A percentile compares a stretch with the other conserved stretches of the same genome.
Conservation (phyloP, 2,113 vertebrate species). For the Anseranas semipalmata region DNA sequence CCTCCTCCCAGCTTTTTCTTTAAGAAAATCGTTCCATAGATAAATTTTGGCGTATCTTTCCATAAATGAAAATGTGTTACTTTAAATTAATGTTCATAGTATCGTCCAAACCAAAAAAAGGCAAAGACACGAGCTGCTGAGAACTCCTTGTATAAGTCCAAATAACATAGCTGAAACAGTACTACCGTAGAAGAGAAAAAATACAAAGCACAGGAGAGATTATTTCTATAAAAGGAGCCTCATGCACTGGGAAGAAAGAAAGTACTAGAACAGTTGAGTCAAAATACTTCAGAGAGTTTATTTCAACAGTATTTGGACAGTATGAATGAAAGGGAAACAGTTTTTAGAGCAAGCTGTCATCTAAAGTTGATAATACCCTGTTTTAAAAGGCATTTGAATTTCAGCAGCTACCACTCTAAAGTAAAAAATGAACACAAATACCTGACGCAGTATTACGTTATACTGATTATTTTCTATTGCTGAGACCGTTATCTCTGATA, state of each 20-base stretch:
- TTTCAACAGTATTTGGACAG: constrained; percentile 15
- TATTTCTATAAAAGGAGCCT: constrained; percentile 28
- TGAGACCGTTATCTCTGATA: background rate
- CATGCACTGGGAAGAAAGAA: background rate
- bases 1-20: background rate
- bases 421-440: background rate
- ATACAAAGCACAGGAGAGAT: background rate
- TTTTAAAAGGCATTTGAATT: constrained; percentile 4
- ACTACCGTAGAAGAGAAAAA: background rate
- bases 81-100: background rate
- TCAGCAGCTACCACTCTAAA: background rate
- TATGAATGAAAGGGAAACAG: background rate
- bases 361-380: background rate
- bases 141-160: background rate
- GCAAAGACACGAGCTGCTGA: background rate
- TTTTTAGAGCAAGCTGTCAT: background rate
- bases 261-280: background rate
- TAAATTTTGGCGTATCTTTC: background rate
- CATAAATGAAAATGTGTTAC: background rate
- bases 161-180: background rate
- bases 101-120: background rate
- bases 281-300: background rate
- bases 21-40: background rate
- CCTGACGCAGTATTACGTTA: background rate
- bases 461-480: background rate